Evolutionary conservation across 1,140 invertebrate species (phyloP).

Genomic region (Zaprionus kolodkinae): DNA sequence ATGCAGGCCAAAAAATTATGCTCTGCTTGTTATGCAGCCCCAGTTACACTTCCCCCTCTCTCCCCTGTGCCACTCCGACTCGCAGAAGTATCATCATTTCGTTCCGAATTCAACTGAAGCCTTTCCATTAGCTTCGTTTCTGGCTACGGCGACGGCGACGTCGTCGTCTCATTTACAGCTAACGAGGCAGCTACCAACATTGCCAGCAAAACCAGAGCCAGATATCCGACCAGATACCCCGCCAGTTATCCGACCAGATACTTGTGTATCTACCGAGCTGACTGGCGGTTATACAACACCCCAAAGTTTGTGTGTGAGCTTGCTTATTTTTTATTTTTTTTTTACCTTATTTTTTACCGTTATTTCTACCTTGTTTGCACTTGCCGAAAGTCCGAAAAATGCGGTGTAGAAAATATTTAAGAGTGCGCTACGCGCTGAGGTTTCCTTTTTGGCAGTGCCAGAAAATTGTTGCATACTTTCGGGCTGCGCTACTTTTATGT

Average conservation of each 20-base stretch:
- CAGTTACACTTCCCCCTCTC: neutral
- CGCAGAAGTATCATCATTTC: conserved; percentile 40
- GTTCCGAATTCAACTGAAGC: conserved; percentile 49
- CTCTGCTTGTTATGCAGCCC: conserved; percentile 52
- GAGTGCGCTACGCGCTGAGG: conserved; percentile 39
- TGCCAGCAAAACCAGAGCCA: neutral
- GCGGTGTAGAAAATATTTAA: conserved; percentile 32
- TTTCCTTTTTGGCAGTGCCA: conserved; percentile 61
- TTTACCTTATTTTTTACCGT: neutral
- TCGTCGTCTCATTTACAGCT: conserved; percentile 40
- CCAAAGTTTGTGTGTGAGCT: conserved; percentile 44
- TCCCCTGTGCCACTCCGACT: neutral
- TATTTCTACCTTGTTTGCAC: neutral
- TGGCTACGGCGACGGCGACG: conserved; percentile 11
- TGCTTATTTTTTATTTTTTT: neutral
- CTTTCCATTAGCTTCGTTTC: conserved; percentile 71
- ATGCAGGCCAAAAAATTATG: conserved; percentile 38
- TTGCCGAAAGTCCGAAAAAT: conserved; percentile 36
- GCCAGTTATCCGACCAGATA: conserved; percentile 17
- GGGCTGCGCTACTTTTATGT: neutral
- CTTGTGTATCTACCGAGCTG: conserved; percentile 6
- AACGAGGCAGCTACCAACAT: conserved; percentile 40
- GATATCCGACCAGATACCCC: neutral
- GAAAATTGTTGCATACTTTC: conserved; percentile 72
- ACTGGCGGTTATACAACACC: conserved; percentile 46